phyloP scores from a whole-genome alignment of 2,113 vertebrate genomes.

The Nerophis lumbriciformis region DNA sequence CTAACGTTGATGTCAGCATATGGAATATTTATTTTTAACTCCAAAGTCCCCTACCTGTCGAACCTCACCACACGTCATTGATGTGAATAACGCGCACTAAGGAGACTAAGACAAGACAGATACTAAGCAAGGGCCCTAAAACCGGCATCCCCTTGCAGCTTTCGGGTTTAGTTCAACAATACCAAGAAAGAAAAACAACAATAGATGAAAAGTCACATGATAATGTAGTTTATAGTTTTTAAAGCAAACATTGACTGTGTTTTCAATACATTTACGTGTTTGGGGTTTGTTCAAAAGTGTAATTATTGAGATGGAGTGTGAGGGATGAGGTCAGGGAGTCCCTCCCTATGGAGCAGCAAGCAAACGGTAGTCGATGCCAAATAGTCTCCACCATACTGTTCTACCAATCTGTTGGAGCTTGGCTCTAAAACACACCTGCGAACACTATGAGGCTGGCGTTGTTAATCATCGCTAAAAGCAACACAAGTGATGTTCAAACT shows the following conservation, averaged over 20 bases:
- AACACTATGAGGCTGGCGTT: slow-evolving; percentile 45
- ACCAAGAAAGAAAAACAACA: neutral
- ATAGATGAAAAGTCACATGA: neutral
- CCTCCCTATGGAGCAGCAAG: slow-evolving; percentile 56
- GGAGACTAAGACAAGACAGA: neutral
- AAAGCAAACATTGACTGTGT: neutral
- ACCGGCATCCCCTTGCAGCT: neutral
- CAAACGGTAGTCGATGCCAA: slow-evolving; percentile 62
- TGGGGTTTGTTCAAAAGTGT: slow-evolving; percentile 6
- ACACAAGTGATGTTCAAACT: slow-evolving; percentile 34
- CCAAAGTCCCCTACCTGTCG: too few relatives aligned
- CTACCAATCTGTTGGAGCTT: slow-evolving; percentile 71
- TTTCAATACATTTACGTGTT: neutral
- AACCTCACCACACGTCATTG: too few relatives aligned
- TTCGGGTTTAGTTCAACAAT: too few relatives aligned
- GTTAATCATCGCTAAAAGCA: slow-evolving; percentile 55
- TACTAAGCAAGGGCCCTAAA: neutral
- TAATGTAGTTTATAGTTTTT: neutral
- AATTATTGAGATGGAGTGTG: slow-evolving; percentile 16
- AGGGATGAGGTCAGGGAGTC: slow-evolving; percentile 60
- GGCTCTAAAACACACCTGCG: slow-evolving; percentile 64
- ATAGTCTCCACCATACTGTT: slow-evolving; percentile 70
- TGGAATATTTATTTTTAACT: too few relatives aligned
- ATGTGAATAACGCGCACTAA: too few relatives aligned
- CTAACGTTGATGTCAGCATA: too few relatives aligned